Evolutionary conservation across 2,797 vertebrate species (phyloP).

Genomic region (Sus cebifrons): DNA sequence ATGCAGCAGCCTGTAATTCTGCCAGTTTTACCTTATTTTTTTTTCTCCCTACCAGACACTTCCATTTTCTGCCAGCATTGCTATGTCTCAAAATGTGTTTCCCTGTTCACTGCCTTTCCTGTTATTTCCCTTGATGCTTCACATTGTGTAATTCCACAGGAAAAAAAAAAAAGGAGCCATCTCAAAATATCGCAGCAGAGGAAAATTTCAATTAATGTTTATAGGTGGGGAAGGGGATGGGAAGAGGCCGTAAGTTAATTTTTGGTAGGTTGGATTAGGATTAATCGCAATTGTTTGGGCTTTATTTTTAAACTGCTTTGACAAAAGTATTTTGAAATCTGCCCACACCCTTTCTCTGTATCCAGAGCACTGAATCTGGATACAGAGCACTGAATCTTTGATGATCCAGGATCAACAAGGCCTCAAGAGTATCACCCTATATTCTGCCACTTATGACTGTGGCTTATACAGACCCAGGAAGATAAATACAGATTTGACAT

Average conservation of each 20-base stretch:
- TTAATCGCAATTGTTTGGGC: neutral
- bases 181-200: slow-evolving; percentile 52
- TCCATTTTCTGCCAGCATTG: slow-evolving; percentile 69
- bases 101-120: slow-evolving; percentile 57
- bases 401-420: neutral
- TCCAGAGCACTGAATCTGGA: neutral
- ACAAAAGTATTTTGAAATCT: slow-evolving; percentile 6
- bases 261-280: slow-evolving; percentile 20
- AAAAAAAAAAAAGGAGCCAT: neutral
- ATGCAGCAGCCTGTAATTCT: slow-evolving; percentile 52
- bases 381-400: slow-evolving; percentile 23
- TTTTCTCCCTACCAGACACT: slow-evolving; percentile 45
- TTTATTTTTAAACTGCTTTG: neutral
- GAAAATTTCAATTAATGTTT: slow-evolving; percentile 63
- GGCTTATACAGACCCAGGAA: neutral
- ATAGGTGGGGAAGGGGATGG: neutral
- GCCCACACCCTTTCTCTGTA: neutral
- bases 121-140: slow-evolving; percentile 52
- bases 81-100: slow-evolving; percentile 56
- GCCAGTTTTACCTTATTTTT: slow-evolving; percentile 62
- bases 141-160: slow-evolving; percentile 16
- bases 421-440: neutral
- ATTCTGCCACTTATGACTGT: slow-evolving; percentile 15
- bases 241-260: slow-evolving; percentile 7
- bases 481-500: slow-evolving; percentile 24